Evolutionary conservation across 2,888 invertebrate species (phyloP).

Genomic region (Ellobium chinense): DNA sequence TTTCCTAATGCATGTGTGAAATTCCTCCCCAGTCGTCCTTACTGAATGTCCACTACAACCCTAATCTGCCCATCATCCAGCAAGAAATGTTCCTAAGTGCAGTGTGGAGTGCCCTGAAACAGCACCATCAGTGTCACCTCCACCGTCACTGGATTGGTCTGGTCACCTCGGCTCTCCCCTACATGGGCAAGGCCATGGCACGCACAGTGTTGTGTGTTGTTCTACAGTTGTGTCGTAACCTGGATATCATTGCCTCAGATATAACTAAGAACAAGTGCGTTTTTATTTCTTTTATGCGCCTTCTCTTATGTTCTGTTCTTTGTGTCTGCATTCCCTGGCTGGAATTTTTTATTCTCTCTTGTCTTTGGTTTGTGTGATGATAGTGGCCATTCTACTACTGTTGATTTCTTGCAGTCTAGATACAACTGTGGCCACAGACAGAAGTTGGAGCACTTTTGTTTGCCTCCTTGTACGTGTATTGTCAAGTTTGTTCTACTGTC

Average conservation of each 20-base stretch:
- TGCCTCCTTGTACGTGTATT: no score
- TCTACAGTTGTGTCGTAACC: conserved; percentile 88
- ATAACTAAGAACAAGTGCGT: conserved; percentile 62
- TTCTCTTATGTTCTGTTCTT: no score
- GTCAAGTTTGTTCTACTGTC: no score
- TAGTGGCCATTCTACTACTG: no score
- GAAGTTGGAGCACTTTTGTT: no score
- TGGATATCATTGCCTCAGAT: conserved; percentile 83
- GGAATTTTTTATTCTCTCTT: no score
- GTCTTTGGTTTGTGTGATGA: no score
- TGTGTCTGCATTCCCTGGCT: no score
- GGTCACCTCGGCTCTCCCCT: conserved; percentile 89
- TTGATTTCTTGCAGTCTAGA: no score
- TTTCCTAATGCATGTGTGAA: background rate
- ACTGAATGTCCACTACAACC: conserved; percentile 65
- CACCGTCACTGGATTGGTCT: conserved; percentile 92
- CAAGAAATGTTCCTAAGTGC: conserved; percentile 91
- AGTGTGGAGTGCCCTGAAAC: conserved; percentile 87
- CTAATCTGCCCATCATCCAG: conserved; percentile 80
- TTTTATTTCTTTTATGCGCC: no score
- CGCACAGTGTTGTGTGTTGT: conserved; percentile 88
- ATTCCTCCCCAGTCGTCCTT: conserved; percentile 54
- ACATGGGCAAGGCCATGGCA: conserved; percentile 87
- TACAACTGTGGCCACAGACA: no score
- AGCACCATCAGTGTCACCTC: conserved; percentile 85